Conservation (phyloP, 2,888 invertebrate genomes). For the Agrochola litura region DNA sequence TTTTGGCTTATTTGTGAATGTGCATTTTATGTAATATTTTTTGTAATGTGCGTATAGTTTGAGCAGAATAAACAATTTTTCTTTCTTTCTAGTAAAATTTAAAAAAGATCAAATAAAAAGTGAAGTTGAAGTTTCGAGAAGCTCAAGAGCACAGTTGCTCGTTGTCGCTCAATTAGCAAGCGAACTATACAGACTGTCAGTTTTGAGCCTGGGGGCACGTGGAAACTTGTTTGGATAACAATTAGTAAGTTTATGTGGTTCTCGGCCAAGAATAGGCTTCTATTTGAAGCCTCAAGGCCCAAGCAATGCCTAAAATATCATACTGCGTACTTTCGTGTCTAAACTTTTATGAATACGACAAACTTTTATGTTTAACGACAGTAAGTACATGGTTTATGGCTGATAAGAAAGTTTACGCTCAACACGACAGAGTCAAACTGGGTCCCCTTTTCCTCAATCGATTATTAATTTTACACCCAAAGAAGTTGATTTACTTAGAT, state of each 20-base stretch:
- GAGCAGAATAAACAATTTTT: too few species aligned
- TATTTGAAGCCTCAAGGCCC: too few species aligned
- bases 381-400: neutral
- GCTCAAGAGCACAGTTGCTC: slow-evolving; percentile 11
- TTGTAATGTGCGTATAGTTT: too few species aligned
- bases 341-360: neutral
- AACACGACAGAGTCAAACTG: neutral
- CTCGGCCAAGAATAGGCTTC: neutral
- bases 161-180: slow-evolving; percentile 53
- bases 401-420: neutral
- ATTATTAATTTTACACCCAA: neutral
- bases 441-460: slow-evolving; percentile 36
- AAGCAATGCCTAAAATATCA: neutral
- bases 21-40: too few species aligned
- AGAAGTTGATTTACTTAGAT: slow-evolving; percentile 19
- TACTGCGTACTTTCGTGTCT: neutral
- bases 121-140: slow-evolving; percentile 37
- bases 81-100: neutral
- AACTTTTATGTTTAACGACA: neutral
- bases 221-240: slow-evolving; percentile 30
- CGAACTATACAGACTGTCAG: slow-evolving; percentile 6
- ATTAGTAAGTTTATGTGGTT: slow-evolving; percentile 32
- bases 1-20: too few species aligned
- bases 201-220: slow-evolving; percentile 4
- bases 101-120: slow-evolving; percentile 9